Evolutionary conservation across 35 echinoderm and acorn worm genomes (phyloP).

Genomic region (Amphiura filiformis): DNA sequence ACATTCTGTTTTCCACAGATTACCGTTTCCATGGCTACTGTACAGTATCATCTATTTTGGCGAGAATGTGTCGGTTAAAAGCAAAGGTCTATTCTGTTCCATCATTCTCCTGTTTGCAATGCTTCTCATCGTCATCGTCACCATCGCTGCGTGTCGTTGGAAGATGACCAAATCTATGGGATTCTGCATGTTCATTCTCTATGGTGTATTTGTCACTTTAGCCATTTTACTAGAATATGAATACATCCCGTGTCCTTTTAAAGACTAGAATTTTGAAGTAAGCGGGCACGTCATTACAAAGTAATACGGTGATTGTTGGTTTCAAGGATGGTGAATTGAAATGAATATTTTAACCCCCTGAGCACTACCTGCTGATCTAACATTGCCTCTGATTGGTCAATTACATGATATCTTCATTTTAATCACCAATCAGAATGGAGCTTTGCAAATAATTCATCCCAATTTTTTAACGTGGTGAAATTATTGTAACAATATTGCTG

Average conservation of each 20-base stretch:
- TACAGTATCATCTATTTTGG: conserved; percentile 38
- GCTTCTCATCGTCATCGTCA: conserved; percentile 74
- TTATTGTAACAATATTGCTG: no score
- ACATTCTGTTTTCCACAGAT: conserved; percentile 29
- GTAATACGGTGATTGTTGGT: no score
- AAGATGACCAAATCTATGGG: conserved; percentile 84
- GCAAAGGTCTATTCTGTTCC: conserved; percentile 83
- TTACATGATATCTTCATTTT: no score
- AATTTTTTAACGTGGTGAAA: no score
- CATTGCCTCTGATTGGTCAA: no score
- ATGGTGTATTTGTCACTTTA: conserved; percentile 73
- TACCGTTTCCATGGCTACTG: conserved; percentile 90
- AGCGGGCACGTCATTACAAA: no score
- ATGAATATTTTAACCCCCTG: no score
- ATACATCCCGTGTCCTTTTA: conserved; percentile 38
- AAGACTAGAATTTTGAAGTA: background rate
- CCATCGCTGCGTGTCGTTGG: conserved; percentile 77
- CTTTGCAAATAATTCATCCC: no score
- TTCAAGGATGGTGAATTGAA: no score
- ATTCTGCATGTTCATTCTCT: conserved; percentile 73
- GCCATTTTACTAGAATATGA: conserved; percentile 56
- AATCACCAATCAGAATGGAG: no score
- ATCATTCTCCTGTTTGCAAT: conserved; percentile 92
- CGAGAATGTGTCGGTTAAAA: conserved; percentile 39
- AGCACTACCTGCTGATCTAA: no score